Evolutionary conservation across 2,113 vertebrate genomes (phyloP), one percentile per base, ranked within the genome.

Genomic region (Microtus richardsoni): DNA sequence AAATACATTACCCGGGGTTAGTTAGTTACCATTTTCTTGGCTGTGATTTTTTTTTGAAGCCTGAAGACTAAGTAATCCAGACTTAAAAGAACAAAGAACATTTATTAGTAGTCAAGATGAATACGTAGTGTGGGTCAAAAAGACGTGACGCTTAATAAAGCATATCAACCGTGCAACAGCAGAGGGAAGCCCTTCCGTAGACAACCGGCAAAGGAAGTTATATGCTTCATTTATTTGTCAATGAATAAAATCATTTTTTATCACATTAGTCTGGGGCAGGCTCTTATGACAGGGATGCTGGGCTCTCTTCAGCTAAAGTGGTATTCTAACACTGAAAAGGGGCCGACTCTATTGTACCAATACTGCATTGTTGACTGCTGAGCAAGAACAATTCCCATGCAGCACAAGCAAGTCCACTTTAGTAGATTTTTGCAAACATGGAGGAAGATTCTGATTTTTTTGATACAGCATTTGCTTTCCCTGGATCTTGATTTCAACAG

Each of bases 21-120:
- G 52, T 94, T 54, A 91, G 85, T 87, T 84, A 96, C 64, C 49
- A 90, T 88, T 94, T 95, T 88, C 64, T 92, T 94, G 94, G 36
- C 44, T 94, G n/a, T 85, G 22, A 90, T 82, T 84, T 84, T 60
- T 36, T 52, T 77, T 83, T 83, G 79, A 95, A 94, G 16, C 47
- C 84, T 91, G 13, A 30, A 88, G n/a, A 80, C 52, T 82, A 79
- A 83, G 95, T 91, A 68, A 16, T 85, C 41, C 41, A 47, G 83
- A 66, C 62, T 84, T 85, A 44, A 68, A 85, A 66, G 83, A 85
- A 85, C 83, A 90, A 95, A 95, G 28, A 78, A 91, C 21, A 54
- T 89, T 82, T 73, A 87, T 86, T 11, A 83, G 14, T n/a, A 92
- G 36, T 79, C 70, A 92, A 91, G 41, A 58, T 79, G 21, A 93